phyloP scores from a whole-genome alignment of 2,888 invertebrate species.

The Netelia melanura region DNA sequence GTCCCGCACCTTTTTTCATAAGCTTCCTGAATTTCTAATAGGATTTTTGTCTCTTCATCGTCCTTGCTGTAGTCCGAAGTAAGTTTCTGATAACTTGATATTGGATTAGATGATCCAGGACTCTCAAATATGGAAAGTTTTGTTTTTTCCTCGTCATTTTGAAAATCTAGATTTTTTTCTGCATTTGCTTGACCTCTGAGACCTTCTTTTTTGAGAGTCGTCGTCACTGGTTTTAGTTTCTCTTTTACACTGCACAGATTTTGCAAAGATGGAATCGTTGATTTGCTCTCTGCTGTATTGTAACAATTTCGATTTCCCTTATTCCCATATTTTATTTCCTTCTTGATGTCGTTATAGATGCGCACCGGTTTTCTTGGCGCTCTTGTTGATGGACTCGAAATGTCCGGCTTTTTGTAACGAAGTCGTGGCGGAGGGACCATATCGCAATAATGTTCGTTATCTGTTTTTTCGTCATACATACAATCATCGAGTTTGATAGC shows the following conservation, averaged over 20 bases:
- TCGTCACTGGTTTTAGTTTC: not conserved
- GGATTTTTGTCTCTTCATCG: conserved; percentile 57
- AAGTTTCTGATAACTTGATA: conserved; percentile 25
- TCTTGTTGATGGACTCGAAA: conserved; percentile 5
- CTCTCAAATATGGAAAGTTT: conserved; percentile 49
- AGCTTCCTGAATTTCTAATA: conserved; percentile 65
- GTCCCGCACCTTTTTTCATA: conserved; percentile 53
- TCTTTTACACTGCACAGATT: not conserved
- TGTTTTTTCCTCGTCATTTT: conserved; percentile 8
- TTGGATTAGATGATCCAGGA: conserved; percentile 64
- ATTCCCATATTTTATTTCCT: not conserved
- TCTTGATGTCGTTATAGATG: conserved; percentile 29
- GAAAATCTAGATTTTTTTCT: conserved; percentile 18
- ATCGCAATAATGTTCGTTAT: not conserved
- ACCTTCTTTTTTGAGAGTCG: not conserved
- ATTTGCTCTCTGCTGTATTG: not conserved
- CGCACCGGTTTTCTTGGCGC: conserved; percentile 20
- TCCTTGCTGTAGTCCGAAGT: not conserved
- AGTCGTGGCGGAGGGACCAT: not conserved
- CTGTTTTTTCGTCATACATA: conserved; percentile 74
- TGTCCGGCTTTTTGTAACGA: not conserved
- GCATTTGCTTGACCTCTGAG: not conserved
- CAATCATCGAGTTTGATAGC: conserved; percentile 74
- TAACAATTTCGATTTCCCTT: not conserved
- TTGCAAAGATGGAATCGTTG: not conserved